Conservation (phyloP, 1,140 invertebrate genomes). For the Rhynchophorus ferrugineus region DNA sequence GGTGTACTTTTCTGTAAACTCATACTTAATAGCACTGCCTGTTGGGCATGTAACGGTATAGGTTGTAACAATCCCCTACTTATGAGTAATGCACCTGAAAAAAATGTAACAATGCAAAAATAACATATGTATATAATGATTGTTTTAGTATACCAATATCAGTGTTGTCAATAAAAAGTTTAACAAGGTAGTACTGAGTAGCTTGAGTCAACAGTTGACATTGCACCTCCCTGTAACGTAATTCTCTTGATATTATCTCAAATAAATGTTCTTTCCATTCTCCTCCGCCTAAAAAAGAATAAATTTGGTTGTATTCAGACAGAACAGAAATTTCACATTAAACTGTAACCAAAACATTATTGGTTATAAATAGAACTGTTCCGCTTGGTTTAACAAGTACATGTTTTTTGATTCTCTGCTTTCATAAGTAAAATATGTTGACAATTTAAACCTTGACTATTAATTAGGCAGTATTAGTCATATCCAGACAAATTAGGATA, state of each 20-base stretch:
- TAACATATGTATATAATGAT: not conserved
- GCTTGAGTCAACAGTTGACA: conserved; percentile 26
- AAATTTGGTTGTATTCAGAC: not conserved
- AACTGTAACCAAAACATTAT: not conserved
- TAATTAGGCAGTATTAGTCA: not conserved
- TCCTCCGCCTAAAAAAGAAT: conserved; percentile 16
- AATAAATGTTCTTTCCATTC: conserved; percentile 30
- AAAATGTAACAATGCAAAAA: conserved; percentile 3
- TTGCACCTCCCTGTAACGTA: conserved; percentile 29
- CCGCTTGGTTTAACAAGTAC: not conserved
- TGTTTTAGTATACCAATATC: conserved; percentile 16
- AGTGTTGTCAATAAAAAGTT: conserved; percentile 20
- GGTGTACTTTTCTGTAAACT: conserved; percentile 15
- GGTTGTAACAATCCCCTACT: conserved; percentile 26
- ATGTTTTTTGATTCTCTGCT: not conserved
- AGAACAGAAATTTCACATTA: not conserved
- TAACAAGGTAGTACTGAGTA: conserved; percentile 26
- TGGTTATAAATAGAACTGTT: not conserved
- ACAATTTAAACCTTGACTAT: conserved; percentile 3
- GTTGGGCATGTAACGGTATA: conserved; percentile 28
- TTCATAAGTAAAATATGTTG: not conserved
- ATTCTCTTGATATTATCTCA: conserved; percentile 30
- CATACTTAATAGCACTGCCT: conserved; percentile 31
- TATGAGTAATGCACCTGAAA: conserved; percentile 17
- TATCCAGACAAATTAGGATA: too few relatives aligned